Evolutionary conservation across 23 tunicate species (phyloP).

Genomic region (Corella eumyota): DNA sequence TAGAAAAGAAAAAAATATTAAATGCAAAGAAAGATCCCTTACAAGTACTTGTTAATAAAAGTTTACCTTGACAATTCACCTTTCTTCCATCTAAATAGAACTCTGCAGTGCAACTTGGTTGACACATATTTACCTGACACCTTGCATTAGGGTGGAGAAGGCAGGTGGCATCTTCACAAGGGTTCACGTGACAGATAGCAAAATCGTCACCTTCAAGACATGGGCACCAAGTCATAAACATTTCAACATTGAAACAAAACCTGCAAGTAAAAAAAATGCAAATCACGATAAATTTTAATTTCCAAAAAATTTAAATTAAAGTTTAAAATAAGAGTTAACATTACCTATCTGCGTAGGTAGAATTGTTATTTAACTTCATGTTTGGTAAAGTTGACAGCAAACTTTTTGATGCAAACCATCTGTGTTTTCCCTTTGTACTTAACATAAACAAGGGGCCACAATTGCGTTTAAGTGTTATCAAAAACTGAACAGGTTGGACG

Average conservation of each 20-base stretch:
- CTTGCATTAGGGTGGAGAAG: slow-evolving; percentile 54
- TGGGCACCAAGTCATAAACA: slow-evolving; percentile 89
- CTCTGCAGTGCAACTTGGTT: slow-evolving; percentile 52
- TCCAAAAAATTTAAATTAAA: no score
- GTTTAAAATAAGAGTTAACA: no score
- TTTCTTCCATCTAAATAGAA: slow-evolving; percentile 48
- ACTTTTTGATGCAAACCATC: neutral
- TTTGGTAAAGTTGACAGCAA: no score
- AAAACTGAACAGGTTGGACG: slow-evolving; percentile 39
- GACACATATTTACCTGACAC: slow-evolving; percentile 75
- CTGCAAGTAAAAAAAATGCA: slow-evolving; percentile 16
- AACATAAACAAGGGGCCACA: slow-evolving; percentile 42
- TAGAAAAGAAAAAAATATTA: slow-evolving; percentile 1
- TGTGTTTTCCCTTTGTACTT: neutral
- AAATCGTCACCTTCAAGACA: slow-evolving; percentile 66
- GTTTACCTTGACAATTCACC: slow-evolving; percentile 76
- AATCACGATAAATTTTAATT: no score
- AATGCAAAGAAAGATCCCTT: neutral
- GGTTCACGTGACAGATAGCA: slow-evolving; percentile 56
- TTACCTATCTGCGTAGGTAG: no score
- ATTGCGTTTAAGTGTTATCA: slow-evolving; percentile 25
- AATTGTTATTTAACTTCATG: no score
- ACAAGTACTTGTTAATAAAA: neutral
- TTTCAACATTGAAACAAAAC: slow-evolving; percentile 63
- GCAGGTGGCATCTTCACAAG: slow-evolving; percentile 55